These are phyloP conservation scores for Brachyptera risi DNA, from an alignment of 2,888 invertebrate genomes.

Conservation along the genomic window DNA sequence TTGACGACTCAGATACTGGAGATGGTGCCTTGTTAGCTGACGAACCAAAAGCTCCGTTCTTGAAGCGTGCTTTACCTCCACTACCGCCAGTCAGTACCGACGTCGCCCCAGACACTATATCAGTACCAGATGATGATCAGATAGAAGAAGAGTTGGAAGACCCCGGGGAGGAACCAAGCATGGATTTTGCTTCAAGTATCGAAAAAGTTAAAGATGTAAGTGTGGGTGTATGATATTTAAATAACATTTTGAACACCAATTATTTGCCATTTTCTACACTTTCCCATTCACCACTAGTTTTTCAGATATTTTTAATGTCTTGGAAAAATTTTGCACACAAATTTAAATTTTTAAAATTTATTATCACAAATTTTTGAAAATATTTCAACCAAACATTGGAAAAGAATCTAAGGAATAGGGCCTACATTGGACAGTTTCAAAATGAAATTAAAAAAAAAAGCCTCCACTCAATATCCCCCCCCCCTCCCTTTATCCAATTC, in stretches of 20 bases:
- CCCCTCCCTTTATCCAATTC: no score
- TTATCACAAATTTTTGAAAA: no score
- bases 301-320: no score
- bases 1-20: conserved; percentile 40
- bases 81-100: conserved; percentile 48
- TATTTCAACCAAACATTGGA: no score
- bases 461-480: no score
- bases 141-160: conserved; percentile 47
- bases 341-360: no score
- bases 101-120: not conserved
- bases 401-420: no score
- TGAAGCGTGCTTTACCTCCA: conserved; percentile 63
- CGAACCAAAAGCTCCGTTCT: conserved; percentile 52
- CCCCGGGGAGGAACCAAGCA: conserved; percentile 49
- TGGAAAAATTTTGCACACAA: no score
- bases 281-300: no score
- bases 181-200: conserved; percentile 87
- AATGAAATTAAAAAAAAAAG: no score
- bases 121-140: conserved; percentile 41
- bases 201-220: conserved; percentile 92
- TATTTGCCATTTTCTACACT: not conserved
- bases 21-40: conserved; percentile 23
- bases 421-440: no score
- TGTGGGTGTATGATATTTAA: conserved; percentile 36
- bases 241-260: not conserved